phyloP scores from a whole-genome alignment of 2,797 vertebrate species.

The Hydrocynus forskahlii region DNA sequence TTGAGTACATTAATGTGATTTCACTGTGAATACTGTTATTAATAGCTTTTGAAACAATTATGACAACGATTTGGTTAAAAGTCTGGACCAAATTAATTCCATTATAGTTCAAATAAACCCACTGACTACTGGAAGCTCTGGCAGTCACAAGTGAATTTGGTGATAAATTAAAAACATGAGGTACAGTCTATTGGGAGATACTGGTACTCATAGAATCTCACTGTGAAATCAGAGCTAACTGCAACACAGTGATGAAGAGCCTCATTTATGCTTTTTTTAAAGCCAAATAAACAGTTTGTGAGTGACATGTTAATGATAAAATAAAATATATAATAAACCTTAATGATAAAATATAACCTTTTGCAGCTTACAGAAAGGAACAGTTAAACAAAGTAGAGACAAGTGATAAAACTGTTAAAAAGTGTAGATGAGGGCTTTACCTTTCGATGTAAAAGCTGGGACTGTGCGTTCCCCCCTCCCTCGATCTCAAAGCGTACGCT shows the following conservation, averaged over 20 bases:
- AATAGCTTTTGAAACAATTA: neutral
- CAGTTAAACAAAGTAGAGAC: neutral
- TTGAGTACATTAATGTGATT: neutral
- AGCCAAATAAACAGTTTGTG: neutral
- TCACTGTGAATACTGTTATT: neutral
- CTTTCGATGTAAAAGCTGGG: slow-evolving; percentile 94
- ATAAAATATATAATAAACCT: too few species aligned
- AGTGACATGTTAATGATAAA: too few species aligned
- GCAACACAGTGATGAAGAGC: neutral
- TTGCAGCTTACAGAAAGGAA: too few species aligned
- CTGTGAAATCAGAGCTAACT: neutral
- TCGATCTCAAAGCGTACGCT: slow-evolving; percentile 92
- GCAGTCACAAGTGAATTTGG: neutral
- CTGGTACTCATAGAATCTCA: neutral
- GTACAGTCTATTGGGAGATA: neutral
- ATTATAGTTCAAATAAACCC: neutral
- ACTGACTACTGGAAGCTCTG: too few species aligned
- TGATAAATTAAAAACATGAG: neutral
- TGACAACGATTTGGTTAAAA: neutral
- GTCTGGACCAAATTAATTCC: neutral
- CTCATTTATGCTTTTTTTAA: neutral
- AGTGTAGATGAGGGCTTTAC: slow-evolving; percentile 62
- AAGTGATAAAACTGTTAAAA: neutral
- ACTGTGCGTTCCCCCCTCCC: slow-evolving; percentile 82
- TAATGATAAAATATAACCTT: too few species aligned